Evolutionary conservation across 2,888 invertebrate genomes (phyloP), one percentile per base, ranked within the genome.

Genomic region (Tetropium fuscum): DNA sequence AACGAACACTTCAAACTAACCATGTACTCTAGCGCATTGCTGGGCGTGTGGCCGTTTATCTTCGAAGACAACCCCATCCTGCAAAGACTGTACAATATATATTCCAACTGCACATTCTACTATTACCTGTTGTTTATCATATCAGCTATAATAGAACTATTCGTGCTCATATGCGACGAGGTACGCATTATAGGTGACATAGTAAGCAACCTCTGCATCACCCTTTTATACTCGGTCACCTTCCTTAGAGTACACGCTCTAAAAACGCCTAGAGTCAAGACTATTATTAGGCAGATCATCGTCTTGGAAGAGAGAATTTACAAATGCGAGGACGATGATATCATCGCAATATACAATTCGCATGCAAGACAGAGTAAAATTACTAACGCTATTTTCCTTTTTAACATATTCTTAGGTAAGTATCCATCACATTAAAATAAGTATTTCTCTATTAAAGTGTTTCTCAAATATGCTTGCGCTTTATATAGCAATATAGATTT

Each of bases 121-220:
- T 64, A 54, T 15, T 58, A 43, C 22, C 11, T 57, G 4, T 16
- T 44, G 1, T 64, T 55, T 30, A 56, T 64, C 1, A 22, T 56
- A 13, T 13, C 60, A 0, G 64, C 58, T 3, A 55, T 43, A 32
- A 59, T 64, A 13, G 49, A 61, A 38, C 34, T 64, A 1, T 4
- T 56, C 22, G 36, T 56, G 13, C 32, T 64, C 2, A 19, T 61
- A 7, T 10, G 30, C n/a, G 58, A 51, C 10, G 48, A 49, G 1
- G 57, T 44, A 10, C 18, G 56, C 4, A 15, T 41, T 30, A 20
- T 60, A 4, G 57, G 58, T 19, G 69, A 66, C 27, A 54, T 70
- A 34, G 64, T 63, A 11, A 45, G 51, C 4, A 69, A 69, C 36
- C 43, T 70, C 20, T 65, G 67, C 25, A 68, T 68, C 11, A 69